Evolutionary conservation across 2,888 invertebrate genomes (phyloP).

Genomic region (Acronicta psi): DNA sequence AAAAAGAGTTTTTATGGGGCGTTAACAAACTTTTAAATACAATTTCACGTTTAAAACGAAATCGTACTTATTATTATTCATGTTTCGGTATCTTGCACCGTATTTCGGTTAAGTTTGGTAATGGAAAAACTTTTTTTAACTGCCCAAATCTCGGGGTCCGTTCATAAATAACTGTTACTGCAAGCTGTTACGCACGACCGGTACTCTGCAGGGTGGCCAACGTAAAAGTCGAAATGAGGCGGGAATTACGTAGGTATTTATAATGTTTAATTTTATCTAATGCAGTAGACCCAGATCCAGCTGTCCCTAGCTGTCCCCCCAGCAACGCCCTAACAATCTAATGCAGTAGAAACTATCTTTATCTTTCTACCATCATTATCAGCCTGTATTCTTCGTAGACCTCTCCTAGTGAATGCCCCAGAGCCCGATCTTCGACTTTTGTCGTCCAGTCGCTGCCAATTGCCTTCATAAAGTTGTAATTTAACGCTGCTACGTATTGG

Average conservation of each 20-base stretch:
- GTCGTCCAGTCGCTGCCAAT: no score
- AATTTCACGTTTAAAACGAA: slow-evolving; percentile 47
- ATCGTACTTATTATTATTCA: slow-evolving; percentile 78
- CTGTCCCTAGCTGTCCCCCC: no score
- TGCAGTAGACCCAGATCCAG: background rate
- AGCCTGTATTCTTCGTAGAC: no score
- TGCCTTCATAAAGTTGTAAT: no score
- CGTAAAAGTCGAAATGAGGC: slow-evolving; percentile 18
- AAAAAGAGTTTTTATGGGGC: slow-evolving; percentile 5
- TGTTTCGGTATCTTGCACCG: slow-evolving; percentile 72
- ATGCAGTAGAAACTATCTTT: no score
- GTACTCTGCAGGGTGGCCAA: slow-evolving; percentile 62
- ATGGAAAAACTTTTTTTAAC: slow-evolving; percentile 87
- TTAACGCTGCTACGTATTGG: no score
- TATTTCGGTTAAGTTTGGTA: slow-evolving; percentile 79
- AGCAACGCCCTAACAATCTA: no score
- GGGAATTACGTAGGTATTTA: slow-evolving; percentile 23
- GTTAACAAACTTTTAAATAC: slow-evolving; percentile 15
- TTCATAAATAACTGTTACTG: slow-evolving; percentile 85
- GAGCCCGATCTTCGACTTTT: no score
- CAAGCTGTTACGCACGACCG: slow-evolving; percentile 87
- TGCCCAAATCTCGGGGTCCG: slow-evolving; percentile 79
- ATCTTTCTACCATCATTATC: no score
- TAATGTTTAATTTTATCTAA: slow-evolving; percentile 15
- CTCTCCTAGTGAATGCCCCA: no score